phyloP scores from a whole-genome alignment of 2,888 invertebrate species.

The Agrotis puta region DNA sequence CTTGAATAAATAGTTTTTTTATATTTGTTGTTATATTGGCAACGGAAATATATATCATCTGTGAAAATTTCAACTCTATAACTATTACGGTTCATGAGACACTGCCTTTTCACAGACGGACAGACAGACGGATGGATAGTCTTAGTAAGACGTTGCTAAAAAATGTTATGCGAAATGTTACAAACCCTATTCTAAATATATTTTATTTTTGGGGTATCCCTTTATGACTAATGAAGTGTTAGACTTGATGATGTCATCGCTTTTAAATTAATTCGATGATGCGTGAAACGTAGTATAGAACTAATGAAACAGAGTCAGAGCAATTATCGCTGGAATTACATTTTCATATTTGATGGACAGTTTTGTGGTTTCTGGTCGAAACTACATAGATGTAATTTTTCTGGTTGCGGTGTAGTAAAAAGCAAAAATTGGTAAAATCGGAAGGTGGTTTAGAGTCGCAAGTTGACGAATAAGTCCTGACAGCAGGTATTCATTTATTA shows the following conservation, averaged over 20 bases:
- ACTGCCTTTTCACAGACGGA: too few relatives aligned
- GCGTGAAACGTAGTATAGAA: slow-evolving; percentile 19
- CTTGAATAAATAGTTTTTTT: too few relatives aligned
- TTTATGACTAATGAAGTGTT: background rate
- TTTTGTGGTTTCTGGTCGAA: slow-evolving; percentile 1
- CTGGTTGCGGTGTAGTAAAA: background rate
- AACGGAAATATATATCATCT: too few relatives aligned
- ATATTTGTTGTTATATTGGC: too few relatives aligned
- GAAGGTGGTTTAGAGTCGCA: too few relatives aligned
- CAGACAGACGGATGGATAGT: too few relatives aligned
- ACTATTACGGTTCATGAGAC: too few relatives aligned
- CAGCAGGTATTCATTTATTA: too few relatives aligned
- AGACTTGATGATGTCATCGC: slow-evolving; percentile 27
- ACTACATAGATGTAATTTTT: slow-evolving; percentile 11
- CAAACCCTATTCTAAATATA: background rate
- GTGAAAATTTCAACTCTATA: too few relatives aligned
- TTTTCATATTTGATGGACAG: slow-evolving; percentile 41
- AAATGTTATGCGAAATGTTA: background rate
- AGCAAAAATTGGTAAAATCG: slow-evolving; percentile 2
- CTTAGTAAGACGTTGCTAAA: too few relatives aligned
- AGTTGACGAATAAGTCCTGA: too few relatives aligned
- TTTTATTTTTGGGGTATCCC: background rate
- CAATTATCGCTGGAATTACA: slow-evolving; percentile 24
- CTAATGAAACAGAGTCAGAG: slow-evolving; percentile 27
- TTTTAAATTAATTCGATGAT: slow-evolving; percentile 31